Conservation (phyloP, 2,888 invertebrate genomes). For the Bruchidius siliquastri region DNA sequence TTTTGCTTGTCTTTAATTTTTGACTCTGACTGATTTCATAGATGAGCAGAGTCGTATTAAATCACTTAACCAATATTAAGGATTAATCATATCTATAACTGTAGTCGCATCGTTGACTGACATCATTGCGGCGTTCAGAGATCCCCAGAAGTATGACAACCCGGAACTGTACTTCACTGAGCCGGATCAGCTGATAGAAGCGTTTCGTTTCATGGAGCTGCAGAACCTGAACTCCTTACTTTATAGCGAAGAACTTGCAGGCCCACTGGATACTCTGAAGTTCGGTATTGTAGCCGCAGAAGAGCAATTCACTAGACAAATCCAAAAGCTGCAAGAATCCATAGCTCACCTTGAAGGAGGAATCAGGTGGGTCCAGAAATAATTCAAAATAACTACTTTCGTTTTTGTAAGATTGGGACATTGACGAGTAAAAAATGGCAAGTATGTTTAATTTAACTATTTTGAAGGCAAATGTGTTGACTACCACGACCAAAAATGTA, state of each 20-base stretch:
- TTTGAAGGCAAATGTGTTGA: too few species aligned
- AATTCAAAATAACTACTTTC: too few species aligned
- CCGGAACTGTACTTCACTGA: slow-evolving; percentile 56
- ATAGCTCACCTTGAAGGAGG: slow-evolving; percentile 47
- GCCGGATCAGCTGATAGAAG: slow-evolving; percentile 53
- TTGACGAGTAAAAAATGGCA: too few species aligned
- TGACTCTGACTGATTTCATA: too few species aligned
- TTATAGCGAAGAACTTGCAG: slow-evolving; percentile 55
- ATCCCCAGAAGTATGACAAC: slow-evolving; percentile 32
- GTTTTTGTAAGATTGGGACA: too few species aligned
- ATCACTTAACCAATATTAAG: too few species aligned
- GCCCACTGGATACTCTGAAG: slow-evolving; percentile 51
- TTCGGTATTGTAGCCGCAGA: slow-evolving; percentile 49
- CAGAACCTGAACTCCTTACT: slow-evolving; percentile 61
- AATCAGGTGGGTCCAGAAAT: slow-evolving; percentile 36
- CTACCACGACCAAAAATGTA: too few species aligned
- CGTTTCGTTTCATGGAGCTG: slow-evolving; percentile 58
- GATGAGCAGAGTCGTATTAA: too few species aligned
- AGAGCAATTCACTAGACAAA: slow-evolving; percentile 40
- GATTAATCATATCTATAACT: background rate
- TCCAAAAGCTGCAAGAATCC: slow-evolving; percentile 43
- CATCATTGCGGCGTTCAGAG: background rate
- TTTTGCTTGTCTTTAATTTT: too few species aligned
- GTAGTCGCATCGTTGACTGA: background rate
- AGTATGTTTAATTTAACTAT: too few species aligned